Conservation (phyloP, 1,140 invertebrate genomes). For the Orussus abietinus region DNA sequence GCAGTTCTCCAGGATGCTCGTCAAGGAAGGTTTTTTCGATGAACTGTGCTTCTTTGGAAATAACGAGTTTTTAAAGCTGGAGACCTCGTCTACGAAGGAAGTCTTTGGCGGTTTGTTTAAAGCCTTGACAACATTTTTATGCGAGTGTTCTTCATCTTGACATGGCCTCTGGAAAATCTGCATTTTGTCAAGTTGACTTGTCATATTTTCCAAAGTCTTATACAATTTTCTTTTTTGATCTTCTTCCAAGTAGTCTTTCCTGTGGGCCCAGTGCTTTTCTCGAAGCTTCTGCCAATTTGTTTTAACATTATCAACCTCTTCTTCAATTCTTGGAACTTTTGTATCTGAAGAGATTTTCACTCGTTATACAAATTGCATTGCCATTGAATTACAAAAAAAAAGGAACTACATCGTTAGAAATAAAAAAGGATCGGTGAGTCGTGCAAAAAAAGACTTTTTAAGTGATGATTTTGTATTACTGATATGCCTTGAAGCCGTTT, state of each 20-base stretch:
- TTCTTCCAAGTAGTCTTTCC: conserved; percentile 6
- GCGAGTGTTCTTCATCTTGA: conserved; percentile 10
- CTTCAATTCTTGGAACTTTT: no score
- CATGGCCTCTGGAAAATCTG: conserved; percentile 15
- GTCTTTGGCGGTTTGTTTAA: neutral
- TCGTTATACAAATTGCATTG: no score
- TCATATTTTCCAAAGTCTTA: conserved; percentile 19
- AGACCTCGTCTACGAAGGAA: conserved; percentile 10
- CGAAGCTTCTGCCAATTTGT: conserved; percentile 22
- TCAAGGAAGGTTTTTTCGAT: no score
- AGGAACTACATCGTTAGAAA: no score
- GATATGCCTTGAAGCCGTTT: no score
- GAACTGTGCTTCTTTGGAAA: no score
- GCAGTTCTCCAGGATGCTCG: no score
- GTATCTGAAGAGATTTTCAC: no score
- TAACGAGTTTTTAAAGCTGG: neutral
- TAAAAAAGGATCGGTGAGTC: no score
- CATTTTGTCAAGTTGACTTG: conserved; percentile 15
- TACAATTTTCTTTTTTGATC: conserved; percentile 18
- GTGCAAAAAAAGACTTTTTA: no score
- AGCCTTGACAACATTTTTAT: conserved; percentile 8
- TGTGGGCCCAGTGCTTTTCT: conserved; percentile 4
- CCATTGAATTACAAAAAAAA: no score
- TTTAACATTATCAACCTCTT: conserved; percentile 17
- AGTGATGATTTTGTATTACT: no score